Evolutionary conservation across 35 echinoderm and acorn worm genomes (phyloP).

Genomic region (Diadema setosum): DNA sequence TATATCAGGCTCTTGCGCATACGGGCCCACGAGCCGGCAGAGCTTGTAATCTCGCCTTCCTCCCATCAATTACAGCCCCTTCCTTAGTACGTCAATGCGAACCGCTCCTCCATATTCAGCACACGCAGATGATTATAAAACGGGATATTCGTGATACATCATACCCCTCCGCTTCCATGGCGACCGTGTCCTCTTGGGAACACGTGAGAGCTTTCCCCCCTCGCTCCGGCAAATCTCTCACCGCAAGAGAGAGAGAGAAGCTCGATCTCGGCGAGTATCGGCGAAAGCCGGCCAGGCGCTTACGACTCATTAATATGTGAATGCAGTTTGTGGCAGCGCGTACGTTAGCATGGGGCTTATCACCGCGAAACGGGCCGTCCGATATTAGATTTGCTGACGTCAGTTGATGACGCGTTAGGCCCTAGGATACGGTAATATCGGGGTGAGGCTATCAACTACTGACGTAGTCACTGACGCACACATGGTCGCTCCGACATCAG

Average conservation of each 20-base stretch:
- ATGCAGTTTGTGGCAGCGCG: not conserved
- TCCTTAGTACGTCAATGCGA: not conserved
- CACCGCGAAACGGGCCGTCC: not conserved
- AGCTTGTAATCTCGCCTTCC: not conserved
- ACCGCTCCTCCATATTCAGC: not conserved
- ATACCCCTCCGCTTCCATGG: not conserved
- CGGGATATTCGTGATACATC: not conserved
- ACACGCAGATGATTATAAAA: not conserved
- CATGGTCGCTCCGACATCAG: constrained; percentile 22
- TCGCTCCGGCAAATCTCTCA: not conserved
- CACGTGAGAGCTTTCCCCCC: not conserved
- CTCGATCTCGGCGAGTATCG: not conserved
- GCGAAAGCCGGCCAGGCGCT: not conserved
- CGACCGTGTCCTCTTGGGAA: not conserved
- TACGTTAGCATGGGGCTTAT: constrained; percentile 10
- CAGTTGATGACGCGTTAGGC: constrained; percentile 16
- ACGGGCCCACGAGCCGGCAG: too few species aligned
- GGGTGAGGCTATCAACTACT: constrained; percentile 14
- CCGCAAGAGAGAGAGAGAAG: not conserved
- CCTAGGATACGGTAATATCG: constrained; percentile 17
- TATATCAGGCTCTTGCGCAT: too few species aligned
- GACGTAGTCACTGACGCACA: constrained; percentile 20
- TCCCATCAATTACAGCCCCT: not conserved
- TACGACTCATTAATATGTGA: constrained; percentile 3
- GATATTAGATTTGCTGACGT: constrained; percentile 23